Percentiles rank a stretch among this genome's conserved stretches.
These are phyloP conservation scores for Incurvaria masculella DNA, from an alignment of 2,888 invertebrate species.

Conservation along the genomic window DNA sequence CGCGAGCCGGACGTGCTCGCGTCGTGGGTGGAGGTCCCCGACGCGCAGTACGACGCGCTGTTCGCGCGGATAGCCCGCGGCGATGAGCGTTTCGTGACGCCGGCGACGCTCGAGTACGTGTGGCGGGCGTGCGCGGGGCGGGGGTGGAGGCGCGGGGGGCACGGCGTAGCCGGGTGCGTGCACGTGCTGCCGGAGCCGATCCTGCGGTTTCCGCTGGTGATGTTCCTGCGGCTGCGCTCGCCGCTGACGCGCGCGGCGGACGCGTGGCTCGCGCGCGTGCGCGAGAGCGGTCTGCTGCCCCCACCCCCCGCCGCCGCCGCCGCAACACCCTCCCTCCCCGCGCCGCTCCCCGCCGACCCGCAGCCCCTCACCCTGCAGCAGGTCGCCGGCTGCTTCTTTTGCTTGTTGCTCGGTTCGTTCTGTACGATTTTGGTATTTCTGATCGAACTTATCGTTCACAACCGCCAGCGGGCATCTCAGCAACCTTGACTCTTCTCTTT, in stretches of 20 bases:
- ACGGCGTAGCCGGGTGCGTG: constrained; percentile 33
- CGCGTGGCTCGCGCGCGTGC: constrained; percentile 31
- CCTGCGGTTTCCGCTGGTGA: constrained; percentile 32
- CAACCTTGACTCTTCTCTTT: no score
- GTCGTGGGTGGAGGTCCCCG: constrained; percentile 27
- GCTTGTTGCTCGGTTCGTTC: constrained; percentile 26
- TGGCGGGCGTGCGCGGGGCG: constrained; percentile 29
- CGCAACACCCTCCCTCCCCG: constrained; percentile 16
- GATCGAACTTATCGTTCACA: constrained; percentile 24
- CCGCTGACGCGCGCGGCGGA: constrained; percentile 26
- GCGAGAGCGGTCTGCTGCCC: constrained; percentile 31
- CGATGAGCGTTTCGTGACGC: constrained; percentile 29
- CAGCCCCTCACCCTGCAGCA: constrained; percentile 30
- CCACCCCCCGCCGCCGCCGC: constrained; percentile 13
- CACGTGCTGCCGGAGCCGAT: constrained; percentile 34
- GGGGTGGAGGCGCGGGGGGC: constrained; percentile 19
- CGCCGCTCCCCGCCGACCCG: constrained; percentile 23
- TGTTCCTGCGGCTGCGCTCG: constrained; percentile 35
- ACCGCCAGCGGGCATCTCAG: no score
- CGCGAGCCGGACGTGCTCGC: constrained; percentile 30
- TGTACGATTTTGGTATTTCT: constrained; percentile 26
- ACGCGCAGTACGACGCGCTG: constrained; percentile 27
- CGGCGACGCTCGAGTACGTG: constrained; percentile 35
- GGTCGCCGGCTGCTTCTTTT: constrained; percentile 29
- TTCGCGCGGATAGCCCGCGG: constrained; percentile 29